A percentile compares a stretch with the other conserved stretches of the same genome.
Evolutionary conservation across 2,888 invertebrate species (phyloP).

Genomic region (Cartodere bifasciata): DNA sequence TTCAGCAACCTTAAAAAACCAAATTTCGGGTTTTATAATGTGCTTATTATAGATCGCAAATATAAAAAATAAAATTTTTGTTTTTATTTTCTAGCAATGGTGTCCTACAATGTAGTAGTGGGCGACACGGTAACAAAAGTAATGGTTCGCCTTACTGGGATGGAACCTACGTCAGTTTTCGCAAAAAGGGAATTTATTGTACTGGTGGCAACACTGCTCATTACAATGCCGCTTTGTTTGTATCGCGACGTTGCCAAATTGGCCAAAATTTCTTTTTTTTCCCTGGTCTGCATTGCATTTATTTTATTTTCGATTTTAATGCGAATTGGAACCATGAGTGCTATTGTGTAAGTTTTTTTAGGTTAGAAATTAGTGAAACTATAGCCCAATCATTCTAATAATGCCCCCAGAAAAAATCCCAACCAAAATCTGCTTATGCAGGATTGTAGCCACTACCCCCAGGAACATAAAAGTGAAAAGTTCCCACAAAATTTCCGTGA

Average conservation of each 20-base stretch:
- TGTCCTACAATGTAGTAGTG: slow-evolving; percentile 77
- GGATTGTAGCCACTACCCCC: too few relatives aligned
- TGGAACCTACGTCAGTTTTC: slow-evolving; percentile 40
- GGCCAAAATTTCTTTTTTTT: slow-evolving; percentile 54
- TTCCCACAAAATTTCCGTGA: too few relatives aligned
- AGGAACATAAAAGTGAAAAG: too few relatives aligned
- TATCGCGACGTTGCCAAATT: slow-evolving; percentile 62
- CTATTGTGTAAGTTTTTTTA: slow-evolving; percentile 57
- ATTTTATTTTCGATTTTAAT: slow-evolving; percentile 55
- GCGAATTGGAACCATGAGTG: slow-evolving; percentile 43
- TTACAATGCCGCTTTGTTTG: slow-evolving; percentile 67
- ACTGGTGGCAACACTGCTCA: slow-evolving; percentile 54
- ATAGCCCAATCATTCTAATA: too few relatives aligned
- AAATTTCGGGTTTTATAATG: too few relatives aligned
- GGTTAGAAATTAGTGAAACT: too few relatives aligned
- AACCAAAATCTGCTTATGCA: too few relatives aligned
- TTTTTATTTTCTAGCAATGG: slow-evolving; percentile 66
- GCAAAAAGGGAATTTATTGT: slow-evolving; percentile 56
- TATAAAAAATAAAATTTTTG: too few relatives aligned
- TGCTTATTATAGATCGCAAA: too few relatives aligned
- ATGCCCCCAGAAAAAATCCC: too few relatives aligned
- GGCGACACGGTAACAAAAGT: slow-evolving; percentile 79
- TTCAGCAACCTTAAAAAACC: too few relatives aligned
- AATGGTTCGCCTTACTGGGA: slow-evolving; percentile 53
- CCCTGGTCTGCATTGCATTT: slow-evolving; percentile 58